Conservation (phyloP, 2,113 vertebrate species). For the Carassius carassius region DNA sequence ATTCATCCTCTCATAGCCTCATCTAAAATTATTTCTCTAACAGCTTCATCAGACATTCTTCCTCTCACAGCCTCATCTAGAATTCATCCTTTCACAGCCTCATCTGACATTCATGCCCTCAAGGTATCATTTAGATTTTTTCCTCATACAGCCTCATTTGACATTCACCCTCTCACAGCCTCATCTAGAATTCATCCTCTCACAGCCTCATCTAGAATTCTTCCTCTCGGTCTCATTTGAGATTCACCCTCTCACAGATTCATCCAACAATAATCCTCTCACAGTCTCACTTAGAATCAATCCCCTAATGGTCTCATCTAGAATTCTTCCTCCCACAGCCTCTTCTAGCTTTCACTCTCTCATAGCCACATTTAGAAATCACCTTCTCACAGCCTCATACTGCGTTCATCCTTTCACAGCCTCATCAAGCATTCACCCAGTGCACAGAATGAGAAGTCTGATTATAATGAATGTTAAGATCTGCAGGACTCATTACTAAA, state of each 20-base stretch:
- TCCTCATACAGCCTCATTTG: no score
- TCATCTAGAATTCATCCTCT: not conserved
- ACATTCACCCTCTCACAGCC: not conserved
- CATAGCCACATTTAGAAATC: not conserved
- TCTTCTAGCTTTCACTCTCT: not conserved
- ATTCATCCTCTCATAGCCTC: not conserved
- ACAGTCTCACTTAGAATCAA: not conserved
- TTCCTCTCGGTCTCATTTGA: not conserved
- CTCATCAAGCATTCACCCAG: conserved; percentile 8
- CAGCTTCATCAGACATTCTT: not conserved
- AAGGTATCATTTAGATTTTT: not conserved
- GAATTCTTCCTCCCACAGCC: no score
- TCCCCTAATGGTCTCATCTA: not conserved
- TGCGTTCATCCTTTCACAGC: conserved; percentile 6
- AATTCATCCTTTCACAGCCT: not conserved
- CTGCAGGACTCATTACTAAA: conserved; percentile 35
- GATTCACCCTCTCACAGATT: not conserved
- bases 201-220: no score
- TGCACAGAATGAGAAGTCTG: not conserved
- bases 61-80: not conserved
- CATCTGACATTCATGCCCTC: not conserved
- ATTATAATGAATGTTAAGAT: conserved; percentile 32
- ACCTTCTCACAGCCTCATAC: not conserved
- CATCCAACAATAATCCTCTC: not conserved
- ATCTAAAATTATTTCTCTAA: not conserved